A percentile compares a stretch with the other conserved stretches of the same genome.
These are phyloP conservation scores for Geothlypis trichas DNA, from an alignment of 2,113 vertebrate genomes.

Conservation along the genomic window DNA sequence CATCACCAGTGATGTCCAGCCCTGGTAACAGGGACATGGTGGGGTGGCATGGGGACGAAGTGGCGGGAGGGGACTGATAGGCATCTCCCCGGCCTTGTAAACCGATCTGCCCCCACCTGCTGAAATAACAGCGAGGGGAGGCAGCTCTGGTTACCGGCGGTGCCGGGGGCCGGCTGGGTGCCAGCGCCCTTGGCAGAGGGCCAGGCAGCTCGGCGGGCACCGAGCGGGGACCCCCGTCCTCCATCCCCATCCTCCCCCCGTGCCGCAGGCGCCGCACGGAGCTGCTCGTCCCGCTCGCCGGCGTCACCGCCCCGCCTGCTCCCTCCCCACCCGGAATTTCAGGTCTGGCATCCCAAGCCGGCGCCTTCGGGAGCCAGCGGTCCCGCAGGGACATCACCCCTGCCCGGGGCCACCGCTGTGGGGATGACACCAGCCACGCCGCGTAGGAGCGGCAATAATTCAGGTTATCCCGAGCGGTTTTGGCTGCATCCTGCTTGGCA, in stretches of 20 bases:
- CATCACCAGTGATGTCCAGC: not conserved
- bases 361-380: slow-evolving; percentile 34
- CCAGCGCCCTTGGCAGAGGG: slow-evolving; percentile 13
- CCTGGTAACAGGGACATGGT: not conserved
- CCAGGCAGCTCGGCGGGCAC: not conserved
- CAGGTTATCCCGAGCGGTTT: not conserved
- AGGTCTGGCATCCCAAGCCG: slow-evolving; percentile 33
- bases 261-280: not conserved
- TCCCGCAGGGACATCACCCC: slow-evolving; percentile 7
- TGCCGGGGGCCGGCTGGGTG: slow-evolving; percentile 35
- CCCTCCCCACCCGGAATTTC: slow-evolving; percentile 39
- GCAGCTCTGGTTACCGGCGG: slow-evolving; percentile 42
- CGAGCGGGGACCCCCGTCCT: not conserved
- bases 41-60: not conserved
- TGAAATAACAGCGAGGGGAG: slow-evolving; percentile 60
- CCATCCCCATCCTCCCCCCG: too few relatives aligned
- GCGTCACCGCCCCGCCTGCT: not conserved
- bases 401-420: not conserved
- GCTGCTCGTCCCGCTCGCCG: not conserved
- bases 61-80: not conserved
- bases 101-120: slow-evolving; percentile 46
- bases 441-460: not conserved
- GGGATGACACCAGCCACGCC: not conserved
- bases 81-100: slow-evolving; percentile 45
- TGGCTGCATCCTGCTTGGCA: not conserved